Percentiles rank a stretch among this genome's conserved stretches.
These are phyloP conservation scores for Gandaritis pyraliata DNA, from an alignment of 2,888 invertebrate species.

Conservation along the genomic window DNA sequence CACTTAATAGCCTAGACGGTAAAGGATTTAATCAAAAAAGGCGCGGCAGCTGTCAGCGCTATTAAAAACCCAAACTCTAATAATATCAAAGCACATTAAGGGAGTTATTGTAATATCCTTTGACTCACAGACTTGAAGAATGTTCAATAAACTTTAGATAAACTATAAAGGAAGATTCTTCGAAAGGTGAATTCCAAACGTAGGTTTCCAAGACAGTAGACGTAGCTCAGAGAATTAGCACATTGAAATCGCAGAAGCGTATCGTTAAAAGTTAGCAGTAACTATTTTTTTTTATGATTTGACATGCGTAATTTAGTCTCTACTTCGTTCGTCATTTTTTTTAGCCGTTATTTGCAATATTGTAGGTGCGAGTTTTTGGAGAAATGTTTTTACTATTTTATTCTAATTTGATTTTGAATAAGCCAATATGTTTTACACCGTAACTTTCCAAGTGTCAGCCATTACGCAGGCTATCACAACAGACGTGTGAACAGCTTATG, in stretches of 20 bases:
- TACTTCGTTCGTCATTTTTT: no score
- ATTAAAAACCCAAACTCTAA: conserved; percentile 68
- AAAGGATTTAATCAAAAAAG: conserved; percentile 69
- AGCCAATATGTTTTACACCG: not conserved
- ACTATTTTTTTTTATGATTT: no score
- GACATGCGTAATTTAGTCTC: no score
- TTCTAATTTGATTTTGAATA: not conserved
- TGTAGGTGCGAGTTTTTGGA: no score
- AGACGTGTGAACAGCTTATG: conserved; percentile 58
- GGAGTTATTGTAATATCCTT: conserved; percentile 60
- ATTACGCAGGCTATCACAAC: conserved; percentile 60
- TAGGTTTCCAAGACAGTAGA: no score
- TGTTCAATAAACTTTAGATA: not conserved
- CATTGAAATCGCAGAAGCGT: no score
- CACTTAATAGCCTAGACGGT: conserved; percentile 49
- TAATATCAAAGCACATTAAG: conserved; percentile 70
- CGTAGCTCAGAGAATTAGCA: no score
- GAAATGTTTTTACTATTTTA: no score
- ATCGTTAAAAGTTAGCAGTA: no score
- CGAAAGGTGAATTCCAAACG: no score
- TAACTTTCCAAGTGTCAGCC: conserved; percentile 47
- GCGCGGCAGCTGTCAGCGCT: conserved; percentile 62
- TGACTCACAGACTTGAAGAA: conserved; percentile 46
- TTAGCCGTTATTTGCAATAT: no score
- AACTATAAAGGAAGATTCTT: no score